Evolutionary conservation across 2,113 vertebrate species (phyloP).

Genomic region (Stegostoma tigrinum): DNA sequence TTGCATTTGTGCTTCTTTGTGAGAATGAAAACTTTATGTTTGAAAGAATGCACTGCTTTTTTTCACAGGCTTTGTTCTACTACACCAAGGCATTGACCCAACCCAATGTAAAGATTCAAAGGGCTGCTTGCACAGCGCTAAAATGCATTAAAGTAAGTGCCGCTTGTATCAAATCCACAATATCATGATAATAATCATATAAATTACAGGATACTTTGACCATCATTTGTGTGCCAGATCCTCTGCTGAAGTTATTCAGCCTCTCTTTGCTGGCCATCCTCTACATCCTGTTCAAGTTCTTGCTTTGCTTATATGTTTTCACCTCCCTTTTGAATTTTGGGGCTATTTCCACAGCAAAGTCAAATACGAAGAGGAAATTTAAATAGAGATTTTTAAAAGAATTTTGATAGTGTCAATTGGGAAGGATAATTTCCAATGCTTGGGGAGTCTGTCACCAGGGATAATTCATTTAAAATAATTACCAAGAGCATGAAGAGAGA

Average conservation of each 20-base stretch:
- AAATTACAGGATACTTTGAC: background rate
- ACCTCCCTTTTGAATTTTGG: background rate
- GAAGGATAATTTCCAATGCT: background rate
- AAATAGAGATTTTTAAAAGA: background rate
- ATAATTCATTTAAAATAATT: background rate
- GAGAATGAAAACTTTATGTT: background rate
- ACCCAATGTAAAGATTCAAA: constrained; percentile 70
- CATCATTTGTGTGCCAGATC: background rate
- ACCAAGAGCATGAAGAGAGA: background rate
- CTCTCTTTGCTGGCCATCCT: background rate
- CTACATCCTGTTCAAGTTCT: background rate
- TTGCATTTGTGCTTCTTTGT: background rate
- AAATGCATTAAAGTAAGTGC: constrained; percentile 76
- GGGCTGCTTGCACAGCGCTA: constrained; percentile 78
- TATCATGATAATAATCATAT: background rate
- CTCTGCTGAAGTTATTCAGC: background rate
- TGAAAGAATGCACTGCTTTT: constrained; percentile 36
- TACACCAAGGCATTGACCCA: constrained; percentile 82
- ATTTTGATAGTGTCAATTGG: background rate
- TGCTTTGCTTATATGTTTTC: background rate
- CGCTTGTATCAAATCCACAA: background rate
- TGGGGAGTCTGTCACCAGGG: background rate
- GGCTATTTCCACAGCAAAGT: background rate
- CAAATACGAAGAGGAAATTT: background rate
- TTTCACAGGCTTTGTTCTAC: constrained; percentile 74